phyloP scores from a whole-genome alignment of 2,888 invertebrate species.

The Epirrhoe alternata region DNA sequence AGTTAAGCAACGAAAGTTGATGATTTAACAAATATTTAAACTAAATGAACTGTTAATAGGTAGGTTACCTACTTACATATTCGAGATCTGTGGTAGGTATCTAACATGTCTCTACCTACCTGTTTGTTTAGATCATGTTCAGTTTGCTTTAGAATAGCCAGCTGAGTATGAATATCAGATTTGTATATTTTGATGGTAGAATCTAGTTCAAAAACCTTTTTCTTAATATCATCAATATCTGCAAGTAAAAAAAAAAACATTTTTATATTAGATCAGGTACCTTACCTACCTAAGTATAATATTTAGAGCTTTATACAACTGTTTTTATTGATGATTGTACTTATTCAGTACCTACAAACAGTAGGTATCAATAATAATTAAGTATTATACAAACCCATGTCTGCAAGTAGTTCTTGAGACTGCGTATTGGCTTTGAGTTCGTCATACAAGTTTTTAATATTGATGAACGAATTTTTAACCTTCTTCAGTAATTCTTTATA shows the following conservation, averaged over 20 bases:
- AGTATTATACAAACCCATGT: slow-evolving; percentile 56
- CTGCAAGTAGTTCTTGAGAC: slow-evolving; percentile 53
- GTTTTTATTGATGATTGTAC: not conserved
- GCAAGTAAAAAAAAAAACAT: no score
- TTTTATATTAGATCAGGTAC: not conserved
- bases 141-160: slow-evolving; percentile 47
- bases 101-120: slow-evolving; percentile 46
- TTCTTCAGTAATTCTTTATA: slow-evolving; percentile 51
- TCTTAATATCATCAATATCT: slow-evolving; percentile 73
- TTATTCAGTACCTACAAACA: no score
- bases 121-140: slow-evolving; percentile 55
- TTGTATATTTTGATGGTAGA: slow-evolving; percentile 61
- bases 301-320: not conserved
- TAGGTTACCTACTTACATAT: not conserved
- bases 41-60: not conserved
- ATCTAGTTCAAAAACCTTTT: slow-evolving; percentile 65
- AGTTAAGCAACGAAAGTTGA: no score
- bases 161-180: slow-evolving; percentile 55
- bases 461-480: slow-evolving; percentile 51
- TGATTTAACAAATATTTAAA: no score
- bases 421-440: slow-evolving; percentile 62
- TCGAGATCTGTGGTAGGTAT: not conserved
- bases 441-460: slow-evolving; percentile 54
- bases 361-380: no score
- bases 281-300: not conserved